These are phyloP conservation scores for Triplophysa tibetana DNA, from an alignment of 2,113 vertebrate species.

Conservation along the genomic window DNA sequence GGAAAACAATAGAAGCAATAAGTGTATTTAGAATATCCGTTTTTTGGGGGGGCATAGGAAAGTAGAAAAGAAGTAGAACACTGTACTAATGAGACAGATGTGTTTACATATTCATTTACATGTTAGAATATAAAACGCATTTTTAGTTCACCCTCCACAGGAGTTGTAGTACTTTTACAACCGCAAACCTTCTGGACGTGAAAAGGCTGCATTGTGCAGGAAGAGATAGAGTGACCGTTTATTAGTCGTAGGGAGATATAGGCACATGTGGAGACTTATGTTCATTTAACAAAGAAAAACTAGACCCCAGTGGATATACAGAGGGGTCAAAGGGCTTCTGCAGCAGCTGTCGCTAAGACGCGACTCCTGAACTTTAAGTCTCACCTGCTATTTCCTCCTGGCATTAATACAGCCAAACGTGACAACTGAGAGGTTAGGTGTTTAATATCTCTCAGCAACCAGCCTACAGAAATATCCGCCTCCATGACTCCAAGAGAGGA, in stretches of 20 bases:
- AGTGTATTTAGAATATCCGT: too few relatives aligned
- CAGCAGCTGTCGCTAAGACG: slow-evolving; percentile 65
- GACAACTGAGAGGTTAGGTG: slow-evolving; percentile 46
- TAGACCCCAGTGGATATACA: slow-evolving; percentile 34
- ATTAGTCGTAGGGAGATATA: slow-evolving; percentile 28
- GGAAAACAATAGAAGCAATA: too few relatives aligned
- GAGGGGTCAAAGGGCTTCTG: slow-evolving; percentile 41
- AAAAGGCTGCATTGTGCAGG: background rate
- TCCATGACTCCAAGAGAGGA: background rate
- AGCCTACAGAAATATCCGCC: slow-evolving; percentile 34
- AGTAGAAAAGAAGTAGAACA: too few relatives aligned
- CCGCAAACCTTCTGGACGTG: background rate
- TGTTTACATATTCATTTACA: too few relatives aligned
- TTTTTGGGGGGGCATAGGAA: too few relatives aligned
- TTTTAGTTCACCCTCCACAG: too few relatives aligned
- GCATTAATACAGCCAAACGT: slow-evolving; percentile 47
- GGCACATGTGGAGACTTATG: slow-evolving; percentile 9
- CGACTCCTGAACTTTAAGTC: slow-evolving; percentile 50
- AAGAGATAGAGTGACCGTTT: slow-evolving; percentile 1
- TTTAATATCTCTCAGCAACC: slow-evolving; percentile 34
- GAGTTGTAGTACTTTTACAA: too few relatives aligned
- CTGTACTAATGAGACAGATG: too few relatives aligned
- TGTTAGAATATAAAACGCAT: too few relatives aligned
- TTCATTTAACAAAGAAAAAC: slow-evolving; percentile 34
- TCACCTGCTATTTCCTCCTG: slow-evolving; percentile 68